phyloP scores from a whole-genome alignment of 2,113 vertebrate species.

The Smithornis capensis region DNA sequence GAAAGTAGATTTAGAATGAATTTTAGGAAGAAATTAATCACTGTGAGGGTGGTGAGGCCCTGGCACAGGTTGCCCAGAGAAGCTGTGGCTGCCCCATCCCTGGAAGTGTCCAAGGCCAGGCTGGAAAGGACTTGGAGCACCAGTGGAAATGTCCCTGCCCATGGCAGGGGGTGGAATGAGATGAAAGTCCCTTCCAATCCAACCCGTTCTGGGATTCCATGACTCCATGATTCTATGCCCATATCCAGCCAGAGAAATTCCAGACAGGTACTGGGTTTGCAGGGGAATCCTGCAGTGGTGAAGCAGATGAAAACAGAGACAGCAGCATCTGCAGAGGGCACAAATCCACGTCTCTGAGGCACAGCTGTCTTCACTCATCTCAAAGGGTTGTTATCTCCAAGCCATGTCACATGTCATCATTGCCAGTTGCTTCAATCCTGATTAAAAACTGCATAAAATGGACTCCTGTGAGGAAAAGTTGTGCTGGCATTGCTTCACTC shows the following conservation, averaged over 20 bases:
- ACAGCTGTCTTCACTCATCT: constrained; percentile 38
- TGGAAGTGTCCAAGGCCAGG: neutral
- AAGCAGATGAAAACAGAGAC: neutral
- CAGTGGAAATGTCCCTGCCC: neutral
- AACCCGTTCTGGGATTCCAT: neutral
- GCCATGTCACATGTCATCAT: neutral
- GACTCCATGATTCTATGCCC: neutral
- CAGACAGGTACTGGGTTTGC: neutral
- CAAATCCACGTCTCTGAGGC: neutral
- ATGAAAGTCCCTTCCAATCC: neutral
- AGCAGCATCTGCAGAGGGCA: constrained; percentile 40
- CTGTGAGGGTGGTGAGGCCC: neutral
- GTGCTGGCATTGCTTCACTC: neutral
- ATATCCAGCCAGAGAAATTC: neutral
- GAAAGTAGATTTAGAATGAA: neutral
- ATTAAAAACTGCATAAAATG: constrained; percentile 16
- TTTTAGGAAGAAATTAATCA: neutral
- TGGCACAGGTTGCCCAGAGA: neutral
- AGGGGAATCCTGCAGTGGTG: neutral
- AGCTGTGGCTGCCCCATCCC: neutral
- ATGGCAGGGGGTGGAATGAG: neutral
- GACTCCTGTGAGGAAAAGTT: neutral
- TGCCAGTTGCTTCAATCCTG: neutral
- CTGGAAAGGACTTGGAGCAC: fast-evolving
- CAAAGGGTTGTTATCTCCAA: neutral